Conservation (phyloP, 2,888 invertebrate species). For the Sarcophaga caerulescens region DNA sequence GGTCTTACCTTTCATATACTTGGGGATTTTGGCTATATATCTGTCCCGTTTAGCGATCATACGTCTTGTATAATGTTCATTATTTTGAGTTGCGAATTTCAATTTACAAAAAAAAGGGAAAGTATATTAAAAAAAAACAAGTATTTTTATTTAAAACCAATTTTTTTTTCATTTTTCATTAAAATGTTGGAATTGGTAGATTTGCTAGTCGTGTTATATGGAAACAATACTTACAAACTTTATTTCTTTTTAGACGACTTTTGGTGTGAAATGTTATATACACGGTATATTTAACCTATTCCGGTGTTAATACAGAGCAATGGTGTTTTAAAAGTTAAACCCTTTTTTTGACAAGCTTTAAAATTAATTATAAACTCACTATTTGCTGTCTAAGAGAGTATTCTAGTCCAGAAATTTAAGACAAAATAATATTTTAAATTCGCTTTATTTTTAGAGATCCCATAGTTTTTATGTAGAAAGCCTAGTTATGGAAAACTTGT, state of each 20-base stretch:
- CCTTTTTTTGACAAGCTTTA: not conserved
- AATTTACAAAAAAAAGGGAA: constrained; percentile 31
- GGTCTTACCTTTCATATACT: constrained; percentile 50
- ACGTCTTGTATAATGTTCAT: not conserved
- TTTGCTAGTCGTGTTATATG: no score
- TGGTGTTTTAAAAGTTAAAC: no score
- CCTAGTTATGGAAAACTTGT: no score
- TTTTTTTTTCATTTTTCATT: no score
- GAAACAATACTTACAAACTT: constrained; percentile 54
- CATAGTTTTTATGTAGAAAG: no score
- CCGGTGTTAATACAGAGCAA: constrained; percentile 35
- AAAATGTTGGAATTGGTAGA: no score
- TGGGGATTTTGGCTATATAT: not conserved
- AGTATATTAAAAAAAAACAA: not conserved
- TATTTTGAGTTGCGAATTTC: constrained; percentile 19
- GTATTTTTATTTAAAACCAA: constrained; percentile 32
- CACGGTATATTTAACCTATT: constrained; percentile 34
- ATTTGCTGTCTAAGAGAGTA: no score
- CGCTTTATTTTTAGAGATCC: no score
- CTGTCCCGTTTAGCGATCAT: constrained; percentile 20
- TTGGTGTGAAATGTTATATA: not conserved
- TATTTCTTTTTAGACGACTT: not conserved
- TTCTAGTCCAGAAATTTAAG: no score
- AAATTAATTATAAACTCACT: no score
- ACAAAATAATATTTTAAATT: no score